Conservation (phyloP, 2,888 invertebrate genomes). For the Cephus pulcher region DNA sequence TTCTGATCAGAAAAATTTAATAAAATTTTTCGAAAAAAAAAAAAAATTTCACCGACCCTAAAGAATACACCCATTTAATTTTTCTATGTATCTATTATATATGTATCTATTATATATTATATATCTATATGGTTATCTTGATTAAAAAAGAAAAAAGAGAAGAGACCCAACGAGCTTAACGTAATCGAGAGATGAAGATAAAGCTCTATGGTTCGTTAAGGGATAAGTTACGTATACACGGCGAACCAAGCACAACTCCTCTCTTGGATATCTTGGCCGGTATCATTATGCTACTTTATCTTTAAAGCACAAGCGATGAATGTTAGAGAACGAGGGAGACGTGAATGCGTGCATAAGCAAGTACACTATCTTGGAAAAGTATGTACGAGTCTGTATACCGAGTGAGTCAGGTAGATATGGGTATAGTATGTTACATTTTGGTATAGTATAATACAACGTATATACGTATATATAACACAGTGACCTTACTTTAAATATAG, state of each 20-base stretch:
- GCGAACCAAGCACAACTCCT: not conserved
- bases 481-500: not conserved
- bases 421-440: not conserved
- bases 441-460: not conserved
- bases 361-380: not conserved
- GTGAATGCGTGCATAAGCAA: conserved; percentile 9
- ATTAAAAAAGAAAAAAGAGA: not conserved
- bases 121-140: not conserved
- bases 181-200: conserved; percentile 46
- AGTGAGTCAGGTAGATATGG: conserved; percentile 4
- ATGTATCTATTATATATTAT: not conserved
- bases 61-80: not conserved
- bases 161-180: conserved; percentile 32
- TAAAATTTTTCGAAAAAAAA: too few species aligned
- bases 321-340: not conserved
- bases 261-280: not conserved
- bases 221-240: conserved; percentile 8
- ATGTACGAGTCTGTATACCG: not conserved
- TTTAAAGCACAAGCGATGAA: not conserved
- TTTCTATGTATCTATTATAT: not conserved
- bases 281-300: not conserved
- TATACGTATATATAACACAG: not conserved
- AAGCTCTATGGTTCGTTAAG: conserved; percentile 30
- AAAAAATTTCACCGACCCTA: not conserved
- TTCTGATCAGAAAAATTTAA: too few species aligned